Base-by-base conservation (phyloP, 2,113 vertebrate species). In the Ciconia stormi region DNA sequence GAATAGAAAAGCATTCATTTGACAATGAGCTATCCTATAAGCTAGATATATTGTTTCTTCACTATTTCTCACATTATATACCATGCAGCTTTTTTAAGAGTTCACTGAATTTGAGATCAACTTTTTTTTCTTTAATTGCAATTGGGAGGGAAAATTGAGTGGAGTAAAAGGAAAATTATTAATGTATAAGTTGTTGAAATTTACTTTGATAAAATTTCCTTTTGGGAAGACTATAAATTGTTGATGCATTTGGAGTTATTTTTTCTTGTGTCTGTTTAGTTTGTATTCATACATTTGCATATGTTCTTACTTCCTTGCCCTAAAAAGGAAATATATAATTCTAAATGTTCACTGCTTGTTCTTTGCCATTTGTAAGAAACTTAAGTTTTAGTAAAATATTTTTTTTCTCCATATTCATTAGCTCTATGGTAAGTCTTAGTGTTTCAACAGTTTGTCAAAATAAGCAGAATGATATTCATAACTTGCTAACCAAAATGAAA, bases 401-500 rank as follows among this genome's bases (percentile, higher is more conserved):
- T 52, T 49, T 44, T 58, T 65, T 44, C 32, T 82, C 50, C 8
- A 17, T 91, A 71, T 76, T 90, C 63, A 84, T 87, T 92, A 59
- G 86, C 70, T 78, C 26, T 66, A 3, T 83, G n/a, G 46, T 95
- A 77, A 21, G 38, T 38, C 40, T 92, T 11, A 29, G 15, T 34
- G 53, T 58, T 87, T 91, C 21, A 58, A 66, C 52, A 71, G 16
- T 76, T 67, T 40, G 34, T 72, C 80, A 62, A 59, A 91, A 56
- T 53, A 93, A 82, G 29, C 47, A 52, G 70, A 77, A 62, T 82
- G 34, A 38, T 74, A 47, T 78, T 94, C 66, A 15, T 94, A 53
- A 86, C 65, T 66, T 92, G 49, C 71, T 96, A 82, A 94, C 78
- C 67, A 62, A 96, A 84, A 91, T 34, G 44, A 55, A 79, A 83